Base-by-base conservation (phyloP, 1,140 invertebrate genomes). In the Polypedilum pembai region DNA sequence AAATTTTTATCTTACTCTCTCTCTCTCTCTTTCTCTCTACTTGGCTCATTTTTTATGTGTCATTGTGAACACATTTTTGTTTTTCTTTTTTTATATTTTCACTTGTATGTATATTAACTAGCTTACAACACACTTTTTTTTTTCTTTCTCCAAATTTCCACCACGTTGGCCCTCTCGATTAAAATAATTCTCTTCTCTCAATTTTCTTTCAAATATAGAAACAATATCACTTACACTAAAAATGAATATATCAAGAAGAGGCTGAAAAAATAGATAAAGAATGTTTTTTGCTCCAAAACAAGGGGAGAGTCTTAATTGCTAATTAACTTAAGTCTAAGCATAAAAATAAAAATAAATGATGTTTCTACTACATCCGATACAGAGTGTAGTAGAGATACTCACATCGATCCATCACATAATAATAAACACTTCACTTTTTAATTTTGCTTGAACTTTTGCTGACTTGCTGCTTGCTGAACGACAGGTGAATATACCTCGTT, bases 321-420 rank as follows among this genome's bases (percentile, higher is more conserved):
- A 33, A 33, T 33, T 33, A 3, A 33, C 24, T 33, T 33, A 33
- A 33, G 24, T 33, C 24, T 33, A 33, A 33, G 24, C 5, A 33
- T 33, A 33, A 33, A 33, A 33, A 33, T 33, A 33, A 33, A 33
- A 33, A 33, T 33, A 33, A 33, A 33, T 33, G 24, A 33, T 10
- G 65, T 69, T 56, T 20, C 65, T 21, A 21, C 65, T 69, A 21
- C 65, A 69, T 69, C 65, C 65, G 65, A 69, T 69, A 69, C 65
- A 69, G 65, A 69, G 17, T 20, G 65, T 21, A 69, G 10, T 21
- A 69, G 65, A 8, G 17, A 18, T 69, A 69, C 45, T 56, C 7
- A 56, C 45, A 15, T 17, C 1, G 24, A 33, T 33, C 24, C 45
- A 56, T 56, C n/a, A 56, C 45, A 12, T 56, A 10, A 7, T 45